Evolutionary conservation across 2,888 invertebrate genomes (phyloP).

Genomic region (Cosmia trapezina): DNA sequence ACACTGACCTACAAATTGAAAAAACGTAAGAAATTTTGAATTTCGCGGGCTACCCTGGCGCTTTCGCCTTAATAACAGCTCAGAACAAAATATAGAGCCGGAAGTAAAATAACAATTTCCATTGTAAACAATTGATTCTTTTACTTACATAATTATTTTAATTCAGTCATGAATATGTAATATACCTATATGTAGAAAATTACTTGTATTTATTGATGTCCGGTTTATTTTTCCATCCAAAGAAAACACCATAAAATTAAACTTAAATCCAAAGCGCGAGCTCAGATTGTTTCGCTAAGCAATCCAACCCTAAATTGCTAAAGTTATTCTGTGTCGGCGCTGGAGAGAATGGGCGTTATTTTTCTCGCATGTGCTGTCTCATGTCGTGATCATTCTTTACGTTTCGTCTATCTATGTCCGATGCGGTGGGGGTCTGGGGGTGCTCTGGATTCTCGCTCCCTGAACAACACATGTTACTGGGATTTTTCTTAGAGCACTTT

Average conservation of each 20-base stretch:
- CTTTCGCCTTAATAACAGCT: neutral
- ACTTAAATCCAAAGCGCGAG: constrained; percentile 23
- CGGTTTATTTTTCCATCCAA: neutral
- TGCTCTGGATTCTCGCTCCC: constrained; percentile 44
- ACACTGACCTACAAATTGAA: too few relatives aligned
- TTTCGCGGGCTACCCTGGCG: too few relatives aligned
- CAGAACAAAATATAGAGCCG: neutral
- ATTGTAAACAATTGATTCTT: neutral
- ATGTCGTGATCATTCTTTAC: constrained; percentile 88
- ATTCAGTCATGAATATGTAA: neutral
- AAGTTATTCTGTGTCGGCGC: constrained; percentile 71
- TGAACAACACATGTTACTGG: constrained; percentile 64
- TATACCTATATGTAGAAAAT: too few relatives aligned
- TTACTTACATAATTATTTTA: constrained; percentile 16
- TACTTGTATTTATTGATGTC: constrained; percentile 4
- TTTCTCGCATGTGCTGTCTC: constrained; percentile 85
- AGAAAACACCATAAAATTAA: constrained; percentile 30
- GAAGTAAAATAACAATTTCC: neutral
- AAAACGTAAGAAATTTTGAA: too few relatives aligned
- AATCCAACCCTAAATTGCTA: constrained; percentile 80
- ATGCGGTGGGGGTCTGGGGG: constrained; percentile 55
- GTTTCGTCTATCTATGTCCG: constrained; percentile 79
- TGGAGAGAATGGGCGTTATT: constrained; percentile 77
- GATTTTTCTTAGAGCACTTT: constrained; percentile 54
- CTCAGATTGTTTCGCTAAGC: constrained; percentile 55